A percentile compares a stretch with the other conserved stretches of the same genome.
Evolutionary conservation across 1,140 invertebrate genomes (phyloP).

Genomic region (Scaptodrosophila lebanonensis): DNA sequence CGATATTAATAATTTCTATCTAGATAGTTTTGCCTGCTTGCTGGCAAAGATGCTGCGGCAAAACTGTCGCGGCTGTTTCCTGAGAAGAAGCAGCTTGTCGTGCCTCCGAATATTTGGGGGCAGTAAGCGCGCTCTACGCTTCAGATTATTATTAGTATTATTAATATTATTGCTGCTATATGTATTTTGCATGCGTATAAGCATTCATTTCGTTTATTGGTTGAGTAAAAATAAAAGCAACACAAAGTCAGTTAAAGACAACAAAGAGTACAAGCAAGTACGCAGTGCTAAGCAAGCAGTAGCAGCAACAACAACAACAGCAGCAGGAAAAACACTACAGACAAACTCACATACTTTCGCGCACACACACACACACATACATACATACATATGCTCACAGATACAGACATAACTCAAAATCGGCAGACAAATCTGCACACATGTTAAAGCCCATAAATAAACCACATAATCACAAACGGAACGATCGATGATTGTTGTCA

Average conservation of each 20-base stretch:
- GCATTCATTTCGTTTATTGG: too few species aligned
- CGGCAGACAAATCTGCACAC: constrained; percentile 77
- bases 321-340: background rate
- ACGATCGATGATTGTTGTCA: constrained; percentile 77
- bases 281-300: too few species aligned
- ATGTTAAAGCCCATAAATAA: constrained; percentile 77
- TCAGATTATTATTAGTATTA: too few species aligned
- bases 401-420: constrained; percentile 68
- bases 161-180: too few species aligned
- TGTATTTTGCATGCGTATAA: too few species aligned
- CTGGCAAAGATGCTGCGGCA: constrained; percentile 50
- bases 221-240: too few species aligned
- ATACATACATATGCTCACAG: constrained; percentile 18
- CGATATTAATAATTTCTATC: constrained; percentile 77
- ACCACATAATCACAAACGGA: constrained; percentile 77
- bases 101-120: too few species aligned
- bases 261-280: background rate
- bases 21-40: constrained; percentile 53
- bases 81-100: constrained; percentile 27
- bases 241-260: background rate
- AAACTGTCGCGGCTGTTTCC: constrained; percentile 39
- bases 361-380: constrained; percentile 19
- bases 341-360: background rate
- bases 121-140: too few species aligned
- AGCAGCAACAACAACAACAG: background rate